Base-by-base conservation (phyloP, 2,113 vertebrate species). In the Nyctibius bracteatus region DNA sequence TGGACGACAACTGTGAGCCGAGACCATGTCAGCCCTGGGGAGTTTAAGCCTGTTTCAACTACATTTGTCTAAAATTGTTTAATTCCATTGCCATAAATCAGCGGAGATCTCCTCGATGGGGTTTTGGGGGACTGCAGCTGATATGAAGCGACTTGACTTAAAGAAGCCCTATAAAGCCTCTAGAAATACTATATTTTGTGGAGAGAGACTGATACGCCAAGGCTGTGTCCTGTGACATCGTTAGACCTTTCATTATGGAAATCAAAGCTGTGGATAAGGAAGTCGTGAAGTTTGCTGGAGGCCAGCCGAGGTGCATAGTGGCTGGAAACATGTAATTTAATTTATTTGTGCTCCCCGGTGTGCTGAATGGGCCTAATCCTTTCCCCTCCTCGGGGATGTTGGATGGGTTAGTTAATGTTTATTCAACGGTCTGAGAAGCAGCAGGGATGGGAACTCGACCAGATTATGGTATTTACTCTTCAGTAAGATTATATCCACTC, bases 311-410 rank as follows among this genome's bases (percentile, higher is more conserved):
- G 44, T 10, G 9, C 31, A 8, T 24, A 46, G 51, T 66, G 67
- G 33, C 71, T 79, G 61, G 55, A 67, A 80, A 70, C 11, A 27
- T 2, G 2, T 16, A 10, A 11, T 62, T 43, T 65, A 35, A 71
- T 82, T 88, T 30, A 59, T n/a, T 66, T 54, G 27, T 74, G 43
- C 39, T 70, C 52, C 37, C 22, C 2, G 1, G 12, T 39, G 25
- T 72, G 58, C 43, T 37, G 22, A 58, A 70, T 27, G 12, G 46
- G 12, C 35, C 54, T 73, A 31, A 77, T 61, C 7, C 55, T 57
- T 33, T 12, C 33, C 21, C 19, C 28, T 71, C 28, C 47, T 49
- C 0, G 0, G 55, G 31, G 46, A 16, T 1, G 2, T 0, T 57
- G 78, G 51, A 19, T n/a, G 71, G 49, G 51, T 84, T 70, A 46